Conservation (phyloP, 2,797 vertebrate species). For the Tangara arthus region DNA sequence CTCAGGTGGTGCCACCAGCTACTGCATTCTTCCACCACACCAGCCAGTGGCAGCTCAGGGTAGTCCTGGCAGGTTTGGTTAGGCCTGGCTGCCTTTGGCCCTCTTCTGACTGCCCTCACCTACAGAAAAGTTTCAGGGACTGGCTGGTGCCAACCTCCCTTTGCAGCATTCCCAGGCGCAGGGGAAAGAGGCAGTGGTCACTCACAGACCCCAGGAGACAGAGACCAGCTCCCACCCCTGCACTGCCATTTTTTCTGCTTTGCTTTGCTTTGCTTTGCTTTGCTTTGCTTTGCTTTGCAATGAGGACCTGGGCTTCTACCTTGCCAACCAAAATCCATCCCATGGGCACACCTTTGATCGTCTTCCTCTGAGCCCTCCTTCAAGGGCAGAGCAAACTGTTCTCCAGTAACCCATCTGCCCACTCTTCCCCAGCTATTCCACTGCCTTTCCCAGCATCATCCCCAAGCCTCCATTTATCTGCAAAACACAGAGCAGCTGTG, state of each 20-base stretch:
- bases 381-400: neutral
- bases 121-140: neutral
- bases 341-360: fast-evolving
- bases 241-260: no score
- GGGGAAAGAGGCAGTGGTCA: fast-evolving
- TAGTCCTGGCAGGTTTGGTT: neutral
- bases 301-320: neutral
- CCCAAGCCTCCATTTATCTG: neutral
- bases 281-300: neutral
- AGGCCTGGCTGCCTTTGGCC: neutral
- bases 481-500: neutral
- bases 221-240: neutral
- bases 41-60: neutral
- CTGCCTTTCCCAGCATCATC: neutral
- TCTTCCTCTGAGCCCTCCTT: neutral
- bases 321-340: fast-evolving
- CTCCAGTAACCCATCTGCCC: neutral
- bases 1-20: neutral
- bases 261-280: neutral
- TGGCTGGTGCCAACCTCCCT: neutral
- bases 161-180: neutral
- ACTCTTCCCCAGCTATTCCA: neutral
- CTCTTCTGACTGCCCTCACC: neutral
- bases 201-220: neutral
- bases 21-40: neutral